Evolutionary conservation across 2,113 vertebrate species (phyloP).

Genomic region (Cottus gobio): DNA sequence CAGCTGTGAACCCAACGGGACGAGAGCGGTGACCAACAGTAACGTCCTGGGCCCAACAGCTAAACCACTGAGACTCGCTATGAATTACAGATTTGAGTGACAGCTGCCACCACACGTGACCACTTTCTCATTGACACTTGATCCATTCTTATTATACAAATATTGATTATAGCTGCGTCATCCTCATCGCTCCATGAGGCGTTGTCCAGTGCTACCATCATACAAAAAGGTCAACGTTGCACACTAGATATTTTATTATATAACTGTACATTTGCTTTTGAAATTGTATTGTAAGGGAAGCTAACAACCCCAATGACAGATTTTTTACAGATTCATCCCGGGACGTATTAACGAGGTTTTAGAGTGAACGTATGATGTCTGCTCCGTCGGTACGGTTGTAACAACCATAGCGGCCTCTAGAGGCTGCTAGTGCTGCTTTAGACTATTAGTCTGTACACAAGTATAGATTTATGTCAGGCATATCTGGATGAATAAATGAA

Average conservation of each 20-base stretch:
- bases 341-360: neutral
- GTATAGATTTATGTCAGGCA: neutral
- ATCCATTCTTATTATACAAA: neutral
- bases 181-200: neutral
- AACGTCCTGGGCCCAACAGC: neutral
- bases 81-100: neutral
- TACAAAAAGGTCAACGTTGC: neutral
- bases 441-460: neutral
- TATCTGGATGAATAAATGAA: slow-evolving; percentile 14
- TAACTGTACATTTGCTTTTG: neutral
- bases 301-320: neutral
- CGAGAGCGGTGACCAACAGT: too few species aligned
- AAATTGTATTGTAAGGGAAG: neutral
- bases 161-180: neutral
- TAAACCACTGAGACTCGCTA: neutral
- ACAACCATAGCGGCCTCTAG: neutral
- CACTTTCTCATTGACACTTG: neutral
- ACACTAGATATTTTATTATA: neutral
- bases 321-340: neutral
- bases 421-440: neutral
- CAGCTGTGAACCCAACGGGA: too few species aligned
- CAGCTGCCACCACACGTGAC: neutral
- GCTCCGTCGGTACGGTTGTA: neutral
- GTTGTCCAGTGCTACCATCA: too few species aligned
- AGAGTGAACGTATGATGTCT: neutral